A percentile compares a stretch with the other conserved stretches of the same genome.
Conservation (phyloP, 1,140 invertebrate genomes). For the Mercenaria mercenaria region DNA sequence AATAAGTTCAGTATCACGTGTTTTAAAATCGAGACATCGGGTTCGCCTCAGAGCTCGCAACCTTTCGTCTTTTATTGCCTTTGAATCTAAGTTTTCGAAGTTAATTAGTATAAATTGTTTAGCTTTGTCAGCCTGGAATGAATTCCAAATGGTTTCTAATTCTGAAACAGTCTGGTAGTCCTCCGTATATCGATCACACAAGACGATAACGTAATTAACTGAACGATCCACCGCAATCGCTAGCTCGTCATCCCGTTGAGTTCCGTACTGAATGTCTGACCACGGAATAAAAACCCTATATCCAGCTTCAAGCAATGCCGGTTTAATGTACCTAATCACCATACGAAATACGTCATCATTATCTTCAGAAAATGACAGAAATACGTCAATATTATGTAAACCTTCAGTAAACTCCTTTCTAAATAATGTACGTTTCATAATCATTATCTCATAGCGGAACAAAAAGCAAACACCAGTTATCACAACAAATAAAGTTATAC, state of each 20-base stretch:
- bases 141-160: conserved; percentile 30
- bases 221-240: background rate
- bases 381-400: background rate
- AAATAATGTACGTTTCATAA: background rate
- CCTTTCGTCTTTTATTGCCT: background rate
- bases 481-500: conserved; percentile 4
- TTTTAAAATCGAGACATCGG: background rate
- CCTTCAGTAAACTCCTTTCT: background rate
- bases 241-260: background rate
- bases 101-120: conserved; percentile 39
- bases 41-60: background rate
- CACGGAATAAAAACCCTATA: conserved; percentile 3
- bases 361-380: conserved; percentile 26
- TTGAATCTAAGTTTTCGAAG: background rate
- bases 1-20: background rate
- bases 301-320: background rate
- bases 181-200: background rate
- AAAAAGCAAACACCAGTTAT: background rate
- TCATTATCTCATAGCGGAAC: conserved; percentile 34
- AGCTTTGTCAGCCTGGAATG: background rate
- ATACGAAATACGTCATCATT: conserved; percentile 14
- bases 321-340: background rate
- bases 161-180: background rate
- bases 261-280: background rate
- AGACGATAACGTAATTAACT: conserved; percentile 8